These are phyloP conservation scores for Myopa tessellatipennis DNA, from an alignment of 2,888 invertebrate species.

Conservation along the genomic window DNA sequence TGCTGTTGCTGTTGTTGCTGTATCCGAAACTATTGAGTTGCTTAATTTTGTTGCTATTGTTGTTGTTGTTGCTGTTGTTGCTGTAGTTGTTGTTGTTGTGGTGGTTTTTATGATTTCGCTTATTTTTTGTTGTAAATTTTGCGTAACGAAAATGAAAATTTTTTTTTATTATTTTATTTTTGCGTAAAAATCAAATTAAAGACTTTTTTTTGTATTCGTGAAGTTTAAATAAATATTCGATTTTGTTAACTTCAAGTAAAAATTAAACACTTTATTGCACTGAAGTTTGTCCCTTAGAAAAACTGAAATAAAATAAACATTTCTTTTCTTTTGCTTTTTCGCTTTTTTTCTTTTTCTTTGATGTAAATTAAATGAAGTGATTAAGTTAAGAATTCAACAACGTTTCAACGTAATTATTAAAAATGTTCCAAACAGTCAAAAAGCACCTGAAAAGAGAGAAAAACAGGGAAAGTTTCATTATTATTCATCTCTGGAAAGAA, in stretches of 20 bases:
- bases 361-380: slow-evolving; percentile 53
- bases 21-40: slow-evolving; percentile 42
- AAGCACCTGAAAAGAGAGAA: slow-evolving; percentile 63
- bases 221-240: slow-evolving; percentile 11
- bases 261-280: slow-evolving; percentile 36
- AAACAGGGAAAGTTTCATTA: slow-evolving; percentile 24
- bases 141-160: slow-evolving; percentile 64
- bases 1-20: slow-evolving; percentile 51
- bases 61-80: slow-evolving; percentile 45
- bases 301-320: slow-evolving; percentile 57
- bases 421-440: slow-evolving; percentile 69
- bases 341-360: slow-evolving; percentile 39
- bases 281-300: slow-evolving; percentile 42
- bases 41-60: slow-evolving; percentile 39
- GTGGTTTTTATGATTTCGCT: slow-evolving; percentile 57
- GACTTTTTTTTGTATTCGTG: slow-evolving; percentile 38
- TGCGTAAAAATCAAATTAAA: slow-evolving; percentile 40
- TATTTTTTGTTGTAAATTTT: slow-evolving; percentile 66
- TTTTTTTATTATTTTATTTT: slow-evolving; percentile 54
- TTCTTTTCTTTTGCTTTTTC: slow-evolving; percentile 45
- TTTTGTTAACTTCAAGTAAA: not conserved
- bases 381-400: slow-evolving; percentile 66
- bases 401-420: slow-evolving; percentile 68
- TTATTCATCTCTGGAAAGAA: not conserved
- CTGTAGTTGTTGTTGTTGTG: slow-evolving; percentile 62